phyloP scores from a whole-genome alignment of 2,888 invertebrate species.

The Baronia brevicornis region DNA sequence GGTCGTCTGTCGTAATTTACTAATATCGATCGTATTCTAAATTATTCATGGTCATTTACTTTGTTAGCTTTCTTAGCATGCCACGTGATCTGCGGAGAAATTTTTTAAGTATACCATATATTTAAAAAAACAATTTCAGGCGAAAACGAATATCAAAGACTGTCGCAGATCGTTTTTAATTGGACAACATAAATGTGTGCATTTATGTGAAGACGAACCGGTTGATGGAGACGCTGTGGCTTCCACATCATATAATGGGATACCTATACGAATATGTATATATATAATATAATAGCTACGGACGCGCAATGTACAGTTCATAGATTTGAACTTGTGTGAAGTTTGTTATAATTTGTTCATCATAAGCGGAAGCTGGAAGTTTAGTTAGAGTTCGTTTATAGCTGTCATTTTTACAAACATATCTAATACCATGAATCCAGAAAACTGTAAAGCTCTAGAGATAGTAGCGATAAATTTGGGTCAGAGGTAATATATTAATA shows the following conservation, averaged over 20 bases:
- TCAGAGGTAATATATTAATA: too few species aligned
- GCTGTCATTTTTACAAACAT: slow-evolving; percentile 32
- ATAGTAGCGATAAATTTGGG: too few species aligned
- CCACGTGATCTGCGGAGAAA: too few species aligned
- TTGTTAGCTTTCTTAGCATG: slow-evolving; percentile 66
- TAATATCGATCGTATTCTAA: slow-evolving; percentile 23
- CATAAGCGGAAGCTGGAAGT: slow-evolving; percentile 52
- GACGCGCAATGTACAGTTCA: slow-evolving; percentile 38
- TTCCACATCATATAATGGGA: slow-evolving; percentile 61
- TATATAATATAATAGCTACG: too few species aligned
- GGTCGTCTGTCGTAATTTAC: slow-evolving; percentile 4
- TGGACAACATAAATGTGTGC: slow-evolving; percentile 62
- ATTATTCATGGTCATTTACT: slow-evolving; percentile 29
- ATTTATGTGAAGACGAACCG: slow-evolving; percentile 62
- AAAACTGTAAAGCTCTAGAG: too few species aligned
- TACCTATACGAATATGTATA: slow-evolving; percentile 54
- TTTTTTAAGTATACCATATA: too few species aligned
- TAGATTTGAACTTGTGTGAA: slow-evolving; percentile 50
- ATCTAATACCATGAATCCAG: too few species aligned
- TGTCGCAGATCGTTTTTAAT: slow-evolving; percentile 62
- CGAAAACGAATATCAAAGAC: slow-evolving; percentile 47
- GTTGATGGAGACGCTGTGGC: slow-evolving; percentile 57
- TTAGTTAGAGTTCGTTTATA: slow-evolving; percentile 42
- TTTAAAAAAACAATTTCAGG: too few species aligned
- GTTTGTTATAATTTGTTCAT: slow-evolving; percentile 68